A percentile compares a stretch with the other conserved stretches of the same genome.
Evolutionary conservation across 2,797 vertebrate genomes (phyloP).

Genomic region (Antennarius maculatus): DNA sequence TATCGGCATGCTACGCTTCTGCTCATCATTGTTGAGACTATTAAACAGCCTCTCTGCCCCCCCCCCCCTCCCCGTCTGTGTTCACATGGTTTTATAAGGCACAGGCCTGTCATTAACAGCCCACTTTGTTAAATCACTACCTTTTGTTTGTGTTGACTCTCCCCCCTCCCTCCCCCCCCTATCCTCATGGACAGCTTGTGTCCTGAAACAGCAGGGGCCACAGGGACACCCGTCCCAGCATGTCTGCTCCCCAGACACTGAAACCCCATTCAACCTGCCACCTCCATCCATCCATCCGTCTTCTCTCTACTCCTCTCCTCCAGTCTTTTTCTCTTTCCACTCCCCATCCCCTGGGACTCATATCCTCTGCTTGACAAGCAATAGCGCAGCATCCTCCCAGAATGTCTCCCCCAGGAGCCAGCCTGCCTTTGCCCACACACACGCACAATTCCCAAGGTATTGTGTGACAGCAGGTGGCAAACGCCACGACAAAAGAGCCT

Average conservation of each 20-base stretch:
- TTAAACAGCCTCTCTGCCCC: constrained; percentile 22
- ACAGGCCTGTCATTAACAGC: constrained; percentile 69
- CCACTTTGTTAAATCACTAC: constrained; percentile 78
- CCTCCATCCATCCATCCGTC: constrained; percentile 51
- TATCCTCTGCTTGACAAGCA: constrained; percentile 80
- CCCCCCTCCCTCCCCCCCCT: constrained; percentile 14
- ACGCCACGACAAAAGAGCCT: constrained; percentile 68
- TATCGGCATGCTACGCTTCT: constrained; percentile 13
- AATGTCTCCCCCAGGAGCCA: constrained; percentile 66
- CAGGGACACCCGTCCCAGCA: constrained; percentile 46
- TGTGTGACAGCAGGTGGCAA: constrained; percentile 84
- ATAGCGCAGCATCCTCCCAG: constrained; percentile 75
- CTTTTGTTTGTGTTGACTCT: constrained; percentile 69
- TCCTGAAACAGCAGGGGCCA: constrained; percentile 69
- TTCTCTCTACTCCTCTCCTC: constrained; percentile 49
- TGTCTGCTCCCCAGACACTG: constrained; percentile 66
- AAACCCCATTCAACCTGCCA: constrained; percentile 52
- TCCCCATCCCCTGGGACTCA: constrained; percentile 70
- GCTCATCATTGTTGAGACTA: constrained; percentile 4
- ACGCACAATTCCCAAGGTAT: constrained; percentile 76
- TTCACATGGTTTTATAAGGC: constrained; percentile 66
- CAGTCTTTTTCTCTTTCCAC: constrained; percentile 57
- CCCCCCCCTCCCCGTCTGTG: constrained; percentile 42
- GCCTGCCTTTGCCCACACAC: constrained; percentile 47
- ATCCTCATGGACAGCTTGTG: constrained; percentile 68